These are phyloP conservation scores for Laticauda colubrina DNA, from an alignment of 2,113 vertebrate species.

Conservation along the genomic window DNA sequence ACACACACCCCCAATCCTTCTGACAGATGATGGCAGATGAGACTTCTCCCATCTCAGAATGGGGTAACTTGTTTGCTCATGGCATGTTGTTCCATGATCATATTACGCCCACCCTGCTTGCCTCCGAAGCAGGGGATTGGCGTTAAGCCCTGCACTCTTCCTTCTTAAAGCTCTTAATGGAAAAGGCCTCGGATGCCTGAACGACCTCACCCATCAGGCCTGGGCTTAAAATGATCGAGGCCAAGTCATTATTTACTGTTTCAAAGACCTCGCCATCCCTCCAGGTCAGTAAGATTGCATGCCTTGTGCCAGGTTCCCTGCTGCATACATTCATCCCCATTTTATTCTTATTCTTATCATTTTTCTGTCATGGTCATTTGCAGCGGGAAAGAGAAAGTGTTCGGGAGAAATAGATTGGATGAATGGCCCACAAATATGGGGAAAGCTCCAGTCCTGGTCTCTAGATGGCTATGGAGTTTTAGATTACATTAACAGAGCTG, in stretches of 20 bases:
- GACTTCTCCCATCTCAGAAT: slow-evolving; percentile 17
- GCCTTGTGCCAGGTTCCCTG: background rate
- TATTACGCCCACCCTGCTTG: slow-evolving; percentile 48
- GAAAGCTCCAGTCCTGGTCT: no score
- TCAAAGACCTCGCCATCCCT: slow-evolving; percentile 2
- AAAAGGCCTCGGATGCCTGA: background rate
- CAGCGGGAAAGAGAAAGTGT: background rate
- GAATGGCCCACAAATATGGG: background rate
- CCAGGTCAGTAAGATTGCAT: background rate
- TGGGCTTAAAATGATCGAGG: slow-evolving; percentile 40
- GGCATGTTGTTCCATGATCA: slow-evolving; percentile 41
- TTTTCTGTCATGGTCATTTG: background rate
- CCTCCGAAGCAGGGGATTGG: slow-evolving; percentile 27
- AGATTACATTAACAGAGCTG: no score
- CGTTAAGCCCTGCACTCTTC: slow-evolving; percentile 47
- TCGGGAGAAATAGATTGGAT: background rate
- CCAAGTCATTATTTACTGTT: slow-evolving; percentile 35
- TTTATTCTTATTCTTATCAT: background rate
- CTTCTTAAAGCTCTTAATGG: slow-evolving; percentile 61
- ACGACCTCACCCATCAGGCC: slow-evolving; percentile 45
- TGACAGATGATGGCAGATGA: slow-evolving; percentile 2
- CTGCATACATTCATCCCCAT: background rate
- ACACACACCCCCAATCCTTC: background rate
- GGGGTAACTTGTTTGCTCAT: slow-evolving; percentile 46
- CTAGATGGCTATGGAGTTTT: no score